These are phyloP conservation scores for Syngnathus rostellatus DNA, from an alignment of 2,797 vertebrate species.

Conservation along the genomic window DNA sequence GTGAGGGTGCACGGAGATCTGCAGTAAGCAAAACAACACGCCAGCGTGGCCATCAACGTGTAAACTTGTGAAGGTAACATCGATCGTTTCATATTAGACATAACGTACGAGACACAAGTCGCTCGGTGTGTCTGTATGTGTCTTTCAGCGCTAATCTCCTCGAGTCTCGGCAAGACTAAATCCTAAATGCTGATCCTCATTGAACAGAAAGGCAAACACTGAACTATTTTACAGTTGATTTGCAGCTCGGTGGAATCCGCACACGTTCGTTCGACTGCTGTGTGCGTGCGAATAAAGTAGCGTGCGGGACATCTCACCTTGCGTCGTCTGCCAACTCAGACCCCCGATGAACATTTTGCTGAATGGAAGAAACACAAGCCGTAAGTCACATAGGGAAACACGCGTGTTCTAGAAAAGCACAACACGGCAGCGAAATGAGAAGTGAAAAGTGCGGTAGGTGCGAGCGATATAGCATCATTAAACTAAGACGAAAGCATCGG, in stretches of 20 bases:
- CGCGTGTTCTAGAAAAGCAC: conserved; percentile 1
- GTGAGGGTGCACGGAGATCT: conserved; percentile 30
- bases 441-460: conserved; percentile 6
- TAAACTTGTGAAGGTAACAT: conserved; percentile 33
- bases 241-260: not conserved
- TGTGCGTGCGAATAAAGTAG: conserved; percentile 46
- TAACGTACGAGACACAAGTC: conserved; percentile 28
- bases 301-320: conserved; percentile 79
- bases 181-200: conserved; percentile 43
- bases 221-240: conserved; percentile 34
- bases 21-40: conserved; percentile 32
- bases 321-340: conserved; percentile 91
- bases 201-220: conserved; percentile 45
- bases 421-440: conserved; percentile 12
- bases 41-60: conserved; percentile 8
- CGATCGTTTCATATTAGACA: conserved; percentile 6
- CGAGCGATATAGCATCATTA: conserved; percentile 48
- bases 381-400: conserved; percentile 39
- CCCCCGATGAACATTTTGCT: conserved; percentile 97
- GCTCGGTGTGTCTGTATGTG: conserved; percentile 15
- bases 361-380: conserved; percentile 66
- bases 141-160: conserved; percentile 47
- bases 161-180: conserved; percentile 44
- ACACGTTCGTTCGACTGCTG: not conserved
- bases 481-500: conserved; percentile 72